Conservation (phyloP, 2,888 invertebrate species). For the Chymomyza amoena region DNA sequence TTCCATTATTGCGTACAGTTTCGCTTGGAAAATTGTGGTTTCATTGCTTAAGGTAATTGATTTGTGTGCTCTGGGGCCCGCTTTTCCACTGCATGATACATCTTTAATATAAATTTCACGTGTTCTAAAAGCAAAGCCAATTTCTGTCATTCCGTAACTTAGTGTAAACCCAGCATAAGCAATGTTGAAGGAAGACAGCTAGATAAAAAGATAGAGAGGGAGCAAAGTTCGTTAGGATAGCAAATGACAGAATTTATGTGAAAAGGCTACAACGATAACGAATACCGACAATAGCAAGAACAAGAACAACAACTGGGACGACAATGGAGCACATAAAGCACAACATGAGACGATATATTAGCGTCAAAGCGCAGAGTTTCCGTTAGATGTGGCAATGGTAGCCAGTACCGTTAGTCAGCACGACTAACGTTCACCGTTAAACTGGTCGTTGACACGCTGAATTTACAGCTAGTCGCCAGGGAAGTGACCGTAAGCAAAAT, state of each 20-base stretch:
- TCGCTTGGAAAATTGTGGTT: too few relatives aligned
- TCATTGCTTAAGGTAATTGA: too few relatives aligned
- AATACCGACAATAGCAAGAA: constrained; percentile 6
- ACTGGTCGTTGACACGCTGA: constrained; percentile 41
- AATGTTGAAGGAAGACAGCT: background rate
- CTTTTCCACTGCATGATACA: too few relatives aligned
- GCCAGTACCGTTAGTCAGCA: background rate
- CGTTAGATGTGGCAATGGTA: constrained; percentile 21
- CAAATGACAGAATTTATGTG: constrained; percentile 44
- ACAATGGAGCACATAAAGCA: constrained; percentile 47
- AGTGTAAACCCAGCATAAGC: background rate
- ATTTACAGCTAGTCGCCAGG: constrained; percentile 44
- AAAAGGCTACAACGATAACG: constrained; percentile 11
- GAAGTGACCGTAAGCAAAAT: constrained; percentile 1
- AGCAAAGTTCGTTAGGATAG: constrained; percentile 39
- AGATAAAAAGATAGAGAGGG: background rate
- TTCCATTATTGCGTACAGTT: too few relatives aligned
- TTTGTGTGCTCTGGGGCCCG: too few relatives aligned
- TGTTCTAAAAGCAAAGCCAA: too few relatives aligned
- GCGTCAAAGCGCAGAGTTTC: constrained; percentile 56
- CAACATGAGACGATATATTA: constrained; percentile 58
- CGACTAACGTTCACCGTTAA: constrained; percentile 6
- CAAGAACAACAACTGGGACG: constrained; percentile 12
- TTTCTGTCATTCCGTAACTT: too few relatives aligned
- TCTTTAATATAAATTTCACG: too few relatives aligned